Evolutionary conservation across 2,888 invertebrate species (phyloP), one percentile per base, ranked within the genome.

Genomic region (Leptarthrus brevirostris): DNA sequence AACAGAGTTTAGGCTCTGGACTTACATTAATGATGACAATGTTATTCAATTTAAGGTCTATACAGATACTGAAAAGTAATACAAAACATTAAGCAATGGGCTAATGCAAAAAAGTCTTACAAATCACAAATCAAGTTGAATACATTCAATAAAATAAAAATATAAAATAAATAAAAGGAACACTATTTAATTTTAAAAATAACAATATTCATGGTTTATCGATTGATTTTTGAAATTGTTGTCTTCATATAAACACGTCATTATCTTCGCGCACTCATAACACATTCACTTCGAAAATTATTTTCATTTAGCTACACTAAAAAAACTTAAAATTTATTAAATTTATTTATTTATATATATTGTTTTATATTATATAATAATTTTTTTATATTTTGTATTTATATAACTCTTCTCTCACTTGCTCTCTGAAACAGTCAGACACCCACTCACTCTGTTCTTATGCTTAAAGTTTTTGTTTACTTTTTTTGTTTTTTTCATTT

Each of bases 221-320:
- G 30, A n/a, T 47, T 47, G 6, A 16, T n/a, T 14, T 47, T 47
- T n/a, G n/a, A 30, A 30, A 30, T 47, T 47, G 6, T 40, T 12
- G 5, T 40, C 40, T 40, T 40, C 40, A 26, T 69, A 69, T 52
- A 69, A 69, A 69, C 69, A 69, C 69, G 52, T 26, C 52, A 6
- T n/a, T n/a, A n/a, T 30, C 10, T 30, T 12, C 30, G 52, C 69
- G 18, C 52, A 69, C 52, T 52, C 52, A 69, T 16, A 14, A 20
- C 18, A 49, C 34, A 22, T 49, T 69, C 69, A 69, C 47, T 26
- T 44, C 64, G 18, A 69, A 69, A 66, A 69, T 52, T 69, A 72
- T 74, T 74, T 74, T 76, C 71, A 74, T 76, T 75, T 76, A 76
- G 72, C 76, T 76, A 76, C 76, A 76, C 76, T 76, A 76, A 74